Percentiles rank a stretch among this genome's conserved stretches.
These are phyloP conservation scores for Leptodirus hochenwartii DNA, from an alignment of 2,888 invertebrate species.

Conservation along the genomic window DNA sequence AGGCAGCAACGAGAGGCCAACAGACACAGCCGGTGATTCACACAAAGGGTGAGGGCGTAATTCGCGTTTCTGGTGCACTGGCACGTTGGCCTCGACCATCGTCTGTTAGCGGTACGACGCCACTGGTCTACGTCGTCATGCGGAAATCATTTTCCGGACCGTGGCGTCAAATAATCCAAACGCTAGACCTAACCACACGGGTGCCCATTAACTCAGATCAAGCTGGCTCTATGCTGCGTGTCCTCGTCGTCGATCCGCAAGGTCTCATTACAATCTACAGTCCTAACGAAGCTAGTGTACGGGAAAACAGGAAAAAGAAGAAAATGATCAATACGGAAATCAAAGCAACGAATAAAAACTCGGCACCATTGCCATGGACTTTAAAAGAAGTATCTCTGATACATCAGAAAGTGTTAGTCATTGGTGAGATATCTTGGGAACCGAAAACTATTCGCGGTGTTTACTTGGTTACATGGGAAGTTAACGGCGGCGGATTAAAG, in stretches of 20 bases:
- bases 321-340: conserved; percentile 32
- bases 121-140: conserved; percentile 53
- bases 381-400: conserved; percentile 50
- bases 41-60: conserved; percentile 49
- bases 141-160: conserved; percentile 41
- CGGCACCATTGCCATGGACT: conserved; percentile 37
- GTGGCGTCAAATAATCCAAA: conserved; percentile 49
- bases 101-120: conserved; percentile 33
- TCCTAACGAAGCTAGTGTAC: conserved; percentile 39
- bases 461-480: conserved; percentile 70
- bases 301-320: conserved; percentile 25
- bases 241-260: conserved; percentile 49
- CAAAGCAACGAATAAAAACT: conserved; percentile 32
- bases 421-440: conserved; percentile 58
- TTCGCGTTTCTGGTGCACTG: conserved; percentile 40
- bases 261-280: conserved; percentile 53
- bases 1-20: conserved; percentile 36
- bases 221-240: conserved; percentile 40
- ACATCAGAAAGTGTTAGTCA: conserved; percentile 51
- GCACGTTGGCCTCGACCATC: conserved; percentile 47
- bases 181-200: conserved; percentile 41
- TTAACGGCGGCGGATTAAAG: conserved; percentile 62
- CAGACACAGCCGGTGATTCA: conserved; percentile 52
- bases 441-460: conserved; percentile 45
- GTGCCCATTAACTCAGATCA: conserved; percentile 43